Conservation (phyloP, 2,113 vertebrate species). For the Emberiza fucata region DNA sequence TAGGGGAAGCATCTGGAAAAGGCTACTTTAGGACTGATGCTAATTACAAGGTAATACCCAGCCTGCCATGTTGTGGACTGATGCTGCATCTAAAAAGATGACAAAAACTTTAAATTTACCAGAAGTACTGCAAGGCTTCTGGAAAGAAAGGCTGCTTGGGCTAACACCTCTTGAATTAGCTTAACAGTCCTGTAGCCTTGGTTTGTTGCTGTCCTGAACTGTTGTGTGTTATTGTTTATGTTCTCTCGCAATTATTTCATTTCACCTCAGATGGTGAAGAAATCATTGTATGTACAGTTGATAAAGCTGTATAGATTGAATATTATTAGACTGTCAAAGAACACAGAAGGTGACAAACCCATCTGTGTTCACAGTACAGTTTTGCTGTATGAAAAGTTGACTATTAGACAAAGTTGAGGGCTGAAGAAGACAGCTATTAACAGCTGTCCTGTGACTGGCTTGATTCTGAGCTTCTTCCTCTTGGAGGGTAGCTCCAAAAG, state of each 20-base stretch:
- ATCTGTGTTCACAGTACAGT: background rate
- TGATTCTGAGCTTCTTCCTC: background rate
- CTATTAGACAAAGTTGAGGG: background rate
- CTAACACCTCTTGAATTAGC: slow-evolving; percentile 18
- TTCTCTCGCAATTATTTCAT: slow-evolving; percentile 24
- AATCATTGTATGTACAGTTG: background rate
- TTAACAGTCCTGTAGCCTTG: slow-evolving; percentile 42
- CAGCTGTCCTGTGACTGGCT: background rate
- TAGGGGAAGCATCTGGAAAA: slow-evolving; percentile 24
- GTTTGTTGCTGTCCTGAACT: slow-evolving; percentile 30
- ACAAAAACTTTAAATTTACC: background rate
- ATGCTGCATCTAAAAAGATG: background rate
- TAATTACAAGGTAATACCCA: slow-evolving; percentile 13
- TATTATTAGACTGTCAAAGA: background rate
- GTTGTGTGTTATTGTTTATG: slow-evolving; percentile 13
- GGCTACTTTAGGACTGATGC: slow-evolving; percentile 39
- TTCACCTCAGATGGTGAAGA: slow-evolving; percentile 24
- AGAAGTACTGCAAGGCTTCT: background rate
- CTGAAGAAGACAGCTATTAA: background rate
- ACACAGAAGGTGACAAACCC: background rate
- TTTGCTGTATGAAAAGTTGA: slow-evolving; percentile 2
- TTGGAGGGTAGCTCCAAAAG: background rate
- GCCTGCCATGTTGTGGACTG: background rate
- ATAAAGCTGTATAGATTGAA: background rate
- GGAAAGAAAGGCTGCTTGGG: background rate